Evolutionary conservation across 2,888 invertebrate species (phyloP).

Genomic region (Eucera pruinosa): DNA sequence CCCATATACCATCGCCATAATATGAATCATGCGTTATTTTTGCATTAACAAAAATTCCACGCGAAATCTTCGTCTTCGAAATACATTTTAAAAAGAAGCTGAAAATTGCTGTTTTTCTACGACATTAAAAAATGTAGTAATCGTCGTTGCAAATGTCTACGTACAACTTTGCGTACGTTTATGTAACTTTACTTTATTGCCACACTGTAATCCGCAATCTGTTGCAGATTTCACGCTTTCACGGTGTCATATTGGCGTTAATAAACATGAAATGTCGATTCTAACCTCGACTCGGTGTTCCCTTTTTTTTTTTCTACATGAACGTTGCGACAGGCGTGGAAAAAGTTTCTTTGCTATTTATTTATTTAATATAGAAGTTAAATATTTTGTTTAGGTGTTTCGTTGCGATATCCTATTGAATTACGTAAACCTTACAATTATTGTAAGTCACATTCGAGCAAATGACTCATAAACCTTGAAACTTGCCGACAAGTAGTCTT

Average conservation of each 20-base stretch:
- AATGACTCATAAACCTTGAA: neutral
- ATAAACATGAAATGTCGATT: conserved; percentile 48
- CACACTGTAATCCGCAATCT: conserved; percentile 19
- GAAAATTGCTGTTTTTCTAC: no score
- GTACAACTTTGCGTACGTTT: no score
- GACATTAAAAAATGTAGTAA: no score
- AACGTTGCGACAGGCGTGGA: conserved; percentile 21
- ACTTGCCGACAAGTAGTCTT: neutral
- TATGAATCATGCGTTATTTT: no score
- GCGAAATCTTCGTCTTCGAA: no score
- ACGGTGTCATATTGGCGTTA: conserved; percentile 49
- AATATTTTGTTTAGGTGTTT: no score
- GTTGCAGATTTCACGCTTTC: conserved; percentile 55
- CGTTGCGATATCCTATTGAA: no score
- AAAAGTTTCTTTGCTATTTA: neutral
- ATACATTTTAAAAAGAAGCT: no score
- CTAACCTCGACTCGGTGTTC: conserved; percentile 16
- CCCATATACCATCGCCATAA: no score
- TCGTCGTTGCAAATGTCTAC: no score
- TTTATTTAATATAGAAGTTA: no score
- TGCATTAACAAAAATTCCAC: no score
- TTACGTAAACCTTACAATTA: neutral
- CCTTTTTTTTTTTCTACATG: neutral
- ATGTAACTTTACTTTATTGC: conserved; percentile 34
- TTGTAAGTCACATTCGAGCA: neutral